A percentile compares a stretch with the other conserved stretches of the same genome.
phyloP scores from a whole-genome alignment of 2,888 invertebrate genomes.

The Callosobruchus maculatus region DNA sequence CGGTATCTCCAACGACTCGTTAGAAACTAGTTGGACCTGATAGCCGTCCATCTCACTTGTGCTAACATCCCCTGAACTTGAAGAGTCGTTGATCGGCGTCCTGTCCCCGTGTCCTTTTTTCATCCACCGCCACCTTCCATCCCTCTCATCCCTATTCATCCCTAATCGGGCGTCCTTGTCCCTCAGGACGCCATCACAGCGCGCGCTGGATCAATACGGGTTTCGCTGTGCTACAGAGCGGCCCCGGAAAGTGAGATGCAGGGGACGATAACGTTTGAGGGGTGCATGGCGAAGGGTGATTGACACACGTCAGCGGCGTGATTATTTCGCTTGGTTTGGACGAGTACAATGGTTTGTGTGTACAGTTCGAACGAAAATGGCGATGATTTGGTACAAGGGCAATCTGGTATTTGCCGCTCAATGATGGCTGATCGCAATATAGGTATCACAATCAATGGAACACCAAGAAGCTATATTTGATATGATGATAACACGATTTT shows the following conservation, averaged over 20 bases:
- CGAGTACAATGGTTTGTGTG: not conserved
- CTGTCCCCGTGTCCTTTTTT: not conserved
- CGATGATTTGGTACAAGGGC: too few relatives aligned
- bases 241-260: not conserved
- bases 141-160: not conserved
- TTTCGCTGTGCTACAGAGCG: not conserved
- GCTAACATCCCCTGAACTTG: not conserved
- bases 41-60: not conserved
- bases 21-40: too few relatives aligned
- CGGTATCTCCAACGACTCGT: too few relatives aligned
- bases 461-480: too few relatives aligned
- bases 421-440: too few relatives aligned
- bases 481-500: too few relatives aligned
- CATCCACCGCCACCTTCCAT: not conserved
- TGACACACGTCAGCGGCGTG: not conserved
- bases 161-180: not conserved
- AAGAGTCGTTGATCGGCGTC: not conserved
- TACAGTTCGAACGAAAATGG: not conserved
- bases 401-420: too few relatives aligned
- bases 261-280: not conserved
- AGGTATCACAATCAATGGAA: too few relatives aligned
- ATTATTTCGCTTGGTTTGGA: not conserved
- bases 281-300: not conserved
- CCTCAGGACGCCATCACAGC: not conserved
- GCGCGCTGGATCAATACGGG: not conserved